Evolutionary conservation across 2,888 invertebrate species (phyloP).

Genomic region (Ganaspis brasiliensis): DNA sequence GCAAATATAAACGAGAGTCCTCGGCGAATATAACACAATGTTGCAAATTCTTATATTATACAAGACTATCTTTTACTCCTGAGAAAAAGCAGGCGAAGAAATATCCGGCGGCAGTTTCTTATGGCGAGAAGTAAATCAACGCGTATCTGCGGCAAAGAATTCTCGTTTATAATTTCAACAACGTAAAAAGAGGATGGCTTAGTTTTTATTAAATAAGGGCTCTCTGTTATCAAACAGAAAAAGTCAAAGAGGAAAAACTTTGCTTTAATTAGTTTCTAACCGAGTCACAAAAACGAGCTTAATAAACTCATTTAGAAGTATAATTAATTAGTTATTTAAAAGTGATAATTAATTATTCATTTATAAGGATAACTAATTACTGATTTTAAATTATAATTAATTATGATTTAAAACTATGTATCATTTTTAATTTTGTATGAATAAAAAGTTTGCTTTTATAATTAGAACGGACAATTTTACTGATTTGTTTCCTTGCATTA

Average conservation of each 20-base stretch:
- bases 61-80: conserved; percentile 53
- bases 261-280: not conserved
- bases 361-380: too few relatives aligned
- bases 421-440: too few relatives aligned
- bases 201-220: conserved; percentile 39
- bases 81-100: conserved; percentile 50
- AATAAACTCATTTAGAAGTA: not conserved
- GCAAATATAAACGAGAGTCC: conserved; percentile 49
- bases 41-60: conserved; percentile 74
- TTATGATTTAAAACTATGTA: too few relatives aligned
- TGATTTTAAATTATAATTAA: too few relatives aligned
- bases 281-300: not conserved
- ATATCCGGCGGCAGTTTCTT: conserved; percentile 34
- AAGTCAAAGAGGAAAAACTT: not conserved
- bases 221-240: not conserved
- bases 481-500: not conserved
- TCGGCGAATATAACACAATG: conserved; percentile 64
- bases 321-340: not conserved
- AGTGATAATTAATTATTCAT: too few relatives aligned
- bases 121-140: conserved; percentile 37
- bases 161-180: conserved; percentile 30
- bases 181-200: conserved; percentile 26
- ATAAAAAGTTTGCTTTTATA: not conserved
- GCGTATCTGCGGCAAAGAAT: conserved; percentile 29
- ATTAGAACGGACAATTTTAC: not conserved